Conservation (phyloP, 2,888 invertebrate species). For the Adela reaumurella region DNA sequence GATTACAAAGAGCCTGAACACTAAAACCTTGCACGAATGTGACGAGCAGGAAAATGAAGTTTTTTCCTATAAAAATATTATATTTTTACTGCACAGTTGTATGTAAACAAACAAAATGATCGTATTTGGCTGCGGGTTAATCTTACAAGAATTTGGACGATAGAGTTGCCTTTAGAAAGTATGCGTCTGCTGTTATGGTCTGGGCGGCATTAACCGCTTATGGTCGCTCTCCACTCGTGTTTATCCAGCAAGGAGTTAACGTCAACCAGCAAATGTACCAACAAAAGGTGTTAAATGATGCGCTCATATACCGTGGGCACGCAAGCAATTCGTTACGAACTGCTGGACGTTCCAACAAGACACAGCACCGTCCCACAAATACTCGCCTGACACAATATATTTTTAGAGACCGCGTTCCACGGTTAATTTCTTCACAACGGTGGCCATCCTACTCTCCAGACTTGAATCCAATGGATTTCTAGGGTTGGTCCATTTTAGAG, state of each 20-base stretch:
- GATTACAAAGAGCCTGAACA: neutral
- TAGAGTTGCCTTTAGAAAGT: slow-evolving; percentile 1
- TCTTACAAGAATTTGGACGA: slow-evolving; percentile 1
- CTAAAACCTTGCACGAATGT: neutral
- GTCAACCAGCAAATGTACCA: slow-evolving; percentile 2
- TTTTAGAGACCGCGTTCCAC: neutral
- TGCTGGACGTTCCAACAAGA: slow-evolving; percentile 5
- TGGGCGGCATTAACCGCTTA: slow-evolving; percentile 4
- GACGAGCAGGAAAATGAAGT: slow-evolving; percentile 3
- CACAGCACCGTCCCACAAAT: slow-evolving; percentile 4
- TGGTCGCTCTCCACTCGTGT: slow-evolving; percentile 19
- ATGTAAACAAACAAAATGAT: slow-evolving; percentile 7
- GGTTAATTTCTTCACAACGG: neutral
- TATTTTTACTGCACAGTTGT: neutral
- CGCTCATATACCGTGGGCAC: neutral
- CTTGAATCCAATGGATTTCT: slow-evolving; percentile 5
- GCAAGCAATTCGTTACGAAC: slow-evolving; percentile 2
- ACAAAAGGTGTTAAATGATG: slow-evolving; percentile 1
- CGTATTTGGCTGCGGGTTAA: slow-evolving; percentile 2
- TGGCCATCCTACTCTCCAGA: slow-evolving; percentile 5
- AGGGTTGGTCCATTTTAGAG: slow-evolving; percentile 6
- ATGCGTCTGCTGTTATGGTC: slow-evolving; percentile 3
- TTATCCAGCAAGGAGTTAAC: slow-evolving; percentile 14
- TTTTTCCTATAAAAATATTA: slow-evolving; percentile 3
- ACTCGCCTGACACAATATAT: neutral